Conservation (phyloP, 2,888 invertebrate genomes). For the Philonicus albiceps region DNA sequence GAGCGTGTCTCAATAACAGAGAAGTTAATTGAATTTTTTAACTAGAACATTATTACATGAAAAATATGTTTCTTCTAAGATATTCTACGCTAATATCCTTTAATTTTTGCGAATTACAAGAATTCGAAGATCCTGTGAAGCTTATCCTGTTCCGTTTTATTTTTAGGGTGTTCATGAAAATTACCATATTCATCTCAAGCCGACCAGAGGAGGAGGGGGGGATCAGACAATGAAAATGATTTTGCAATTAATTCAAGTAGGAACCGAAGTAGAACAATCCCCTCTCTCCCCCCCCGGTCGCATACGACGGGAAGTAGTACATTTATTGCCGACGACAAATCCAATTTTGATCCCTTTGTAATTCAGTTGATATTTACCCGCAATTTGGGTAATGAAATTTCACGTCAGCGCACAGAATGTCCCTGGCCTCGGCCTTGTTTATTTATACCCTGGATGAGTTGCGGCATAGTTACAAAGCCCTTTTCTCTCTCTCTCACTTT, state of each 20-base stretch:
- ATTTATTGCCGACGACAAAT: constrained; percentile 51
- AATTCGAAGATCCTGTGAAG: background rate
- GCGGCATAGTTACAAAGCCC: background rate
- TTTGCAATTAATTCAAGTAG: constrained; percentile 38
- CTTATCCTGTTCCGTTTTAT: background rate
- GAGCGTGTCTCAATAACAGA: no score
- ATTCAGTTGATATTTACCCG: constrained; percentile 52
- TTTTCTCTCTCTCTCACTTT: no score
- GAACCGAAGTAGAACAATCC: background rate
- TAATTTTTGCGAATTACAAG: background rate
- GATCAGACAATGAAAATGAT: constrained; percentile 38
- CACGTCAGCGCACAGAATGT: background rate
- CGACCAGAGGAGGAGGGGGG: no score
- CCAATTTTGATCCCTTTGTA: constrained; percentile 59
- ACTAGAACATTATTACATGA: no score
- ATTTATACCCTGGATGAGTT: background rate
- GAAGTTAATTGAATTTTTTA: no score
- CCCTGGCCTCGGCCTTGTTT: background rate
- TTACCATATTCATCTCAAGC: constrained; percentile 37
- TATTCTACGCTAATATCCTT: background rate
- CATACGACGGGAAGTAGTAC: background rate
- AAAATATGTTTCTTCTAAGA: no score
- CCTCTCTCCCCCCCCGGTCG: background rate
- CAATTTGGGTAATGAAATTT: constrained; percentile 50
- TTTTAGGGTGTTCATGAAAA: constrained; percentile 8